Evolutionary conservation across 2,888 invertebrate genomes (phyloP), one percentile per base, ranked within the genome.

Genomic region (Phengaris alcon): DNA sequence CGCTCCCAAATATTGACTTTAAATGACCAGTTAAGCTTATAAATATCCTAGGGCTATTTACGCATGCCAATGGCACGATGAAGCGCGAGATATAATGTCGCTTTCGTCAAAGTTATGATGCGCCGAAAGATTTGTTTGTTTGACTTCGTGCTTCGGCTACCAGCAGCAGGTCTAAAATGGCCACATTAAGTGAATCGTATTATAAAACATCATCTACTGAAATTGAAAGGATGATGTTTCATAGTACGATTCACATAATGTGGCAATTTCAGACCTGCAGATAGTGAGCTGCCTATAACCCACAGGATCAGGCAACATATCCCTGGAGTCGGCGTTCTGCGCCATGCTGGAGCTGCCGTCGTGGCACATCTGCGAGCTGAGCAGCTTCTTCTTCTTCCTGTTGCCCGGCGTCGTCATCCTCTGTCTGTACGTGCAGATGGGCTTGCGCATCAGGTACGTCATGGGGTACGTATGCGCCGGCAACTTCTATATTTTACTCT

Each of bases 311-410:
- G 91, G 92, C 9, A 93, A 91, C 82, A 80, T 85, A 0, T 92
- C 93, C 0, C 69, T 88, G 79, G 88, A 97, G 84, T 97, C 97
- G 0, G 97, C 97, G 0, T 96, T 97, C 88, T 98, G 97, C 85
- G 96, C 95, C 5, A 96, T 97, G 95, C 89, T 96, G 84, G 88
- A 91, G 79, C 85, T 90, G 81, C 93, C 94, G 0, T 94, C 94
- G 8, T 94, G 95, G 84, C 95, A 95, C 85, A 90, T 98, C 74
- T 97, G 97, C 84, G 97, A 98, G 89, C 87, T 97, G 76, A 97
- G 97, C 85, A 96, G 96, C 79, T 93, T 97, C 78, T 87, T 97
- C 75, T 98, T 98, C 90, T 98, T 98, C 92, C 93, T 97, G 64
- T 91, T 96, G 78, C 96, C 96, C 0, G 90, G 96, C 3, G 88